phyloP scores from a whole-genome alignment of 2,888 invertebrate genomes.

The Andrena trimmerana region DNA sequence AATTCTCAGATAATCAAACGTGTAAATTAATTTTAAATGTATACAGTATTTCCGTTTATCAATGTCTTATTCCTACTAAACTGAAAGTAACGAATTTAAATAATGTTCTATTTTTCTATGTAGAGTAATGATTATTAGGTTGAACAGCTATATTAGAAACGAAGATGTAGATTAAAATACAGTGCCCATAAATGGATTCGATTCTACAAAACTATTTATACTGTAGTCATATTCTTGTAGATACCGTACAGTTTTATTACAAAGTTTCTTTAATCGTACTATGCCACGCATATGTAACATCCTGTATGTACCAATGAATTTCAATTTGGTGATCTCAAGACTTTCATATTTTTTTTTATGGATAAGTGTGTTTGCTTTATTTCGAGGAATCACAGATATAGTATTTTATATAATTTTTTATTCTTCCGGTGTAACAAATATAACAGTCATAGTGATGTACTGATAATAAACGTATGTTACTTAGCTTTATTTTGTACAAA shows the following conservation, averaged over 20 bases:
- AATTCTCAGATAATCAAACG: constrained; percentile 29
- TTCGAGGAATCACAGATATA: background rate
- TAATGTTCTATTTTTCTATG: constrained; percentile 63
- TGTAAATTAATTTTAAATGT: constrained; percentile 25
- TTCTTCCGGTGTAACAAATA: constrained; percentile 23
- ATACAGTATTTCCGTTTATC: constrained; percentile 22
- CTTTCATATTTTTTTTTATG: background rate
- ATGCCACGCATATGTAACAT: background rate
- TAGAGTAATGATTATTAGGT: constrained; percentile 27
- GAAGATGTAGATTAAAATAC: constrained; percentile 8
- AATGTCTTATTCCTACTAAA: constrained; percentile 30
- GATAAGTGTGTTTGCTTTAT: background rate
- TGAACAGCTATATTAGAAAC: background rate
- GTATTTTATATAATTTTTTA: constrained; percentile 1
- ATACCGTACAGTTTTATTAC: background rate
- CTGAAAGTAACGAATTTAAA: constrained; percentile 21
- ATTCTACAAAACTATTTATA: constrained; percentile 13
- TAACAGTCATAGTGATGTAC: constrained; percentile 2
- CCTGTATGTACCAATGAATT: background rate
- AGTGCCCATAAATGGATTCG: constrained; percentile 1
- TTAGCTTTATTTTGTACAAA: constrained; percentile 28
- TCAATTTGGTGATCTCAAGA: constrained; percentile 32
- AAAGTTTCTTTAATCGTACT: constrained; percentile 8
- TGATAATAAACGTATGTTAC: constrained; percentile 9
- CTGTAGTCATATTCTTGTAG: background rate